A percentile compares a stretch with the other conserved stretches of the same genome.
phyloP scores from a whole-genome alignment of 2,888 invertebrate genomes.

The Augochlorella aurata region DNA sequence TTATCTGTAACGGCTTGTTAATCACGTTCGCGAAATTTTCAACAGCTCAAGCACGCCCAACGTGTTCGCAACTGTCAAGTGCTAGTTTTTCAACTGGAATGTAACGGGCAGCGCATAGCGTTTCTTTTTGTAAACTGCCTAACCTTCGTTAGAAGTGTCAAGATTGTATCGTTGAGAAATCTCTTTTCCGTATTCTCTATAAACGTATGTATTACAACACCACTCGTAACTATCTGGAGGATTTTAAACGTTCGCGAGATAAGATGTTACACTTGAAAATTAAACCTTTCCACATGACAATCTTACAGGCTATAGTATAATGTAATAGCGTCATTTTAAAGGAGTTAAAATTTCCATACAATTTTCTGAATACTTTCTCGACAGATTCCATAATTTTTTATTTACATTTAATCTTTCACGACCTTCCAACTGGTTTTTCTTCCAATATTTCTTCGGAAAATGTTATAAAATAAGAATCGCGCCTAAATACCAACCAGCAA shows the following conservation, averaged over 20 bases:
- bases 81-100: neutral
- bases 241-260: neutral
- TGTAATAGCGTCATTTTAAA: neutral
- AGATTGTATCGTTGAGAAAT: neutral
- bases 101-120: neutral
- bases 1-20: conserved; percentile 3
- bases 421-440: no score
- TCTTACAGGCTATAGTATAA: neutral
- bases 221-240: neutral
- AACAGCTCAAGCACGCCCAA: neutral
- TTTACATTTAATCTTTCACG: no score
- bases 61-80: conserved; percentile 4
- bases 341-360: no score
- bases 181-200: neutral
- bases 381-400: no score
- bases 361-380: no score
- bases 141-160: neutral
- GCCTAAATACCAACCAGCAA: no score
- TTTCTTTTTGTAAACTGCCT: neutral
- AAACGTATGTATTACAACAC: neutral
- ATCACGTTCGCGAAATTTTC: conserved; percentile 8
- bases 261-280: neutral
- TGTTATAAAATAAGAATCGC: no score
- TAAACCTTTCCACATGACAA: no score
- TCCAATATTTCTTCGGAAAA: no score